Percentiles rank a stretch among this genome's conserved stretches.
phyloP scores from a whole-genome alignment of 1,140 invertebrate genomes.

The Microplitis demolitor region DNA sequence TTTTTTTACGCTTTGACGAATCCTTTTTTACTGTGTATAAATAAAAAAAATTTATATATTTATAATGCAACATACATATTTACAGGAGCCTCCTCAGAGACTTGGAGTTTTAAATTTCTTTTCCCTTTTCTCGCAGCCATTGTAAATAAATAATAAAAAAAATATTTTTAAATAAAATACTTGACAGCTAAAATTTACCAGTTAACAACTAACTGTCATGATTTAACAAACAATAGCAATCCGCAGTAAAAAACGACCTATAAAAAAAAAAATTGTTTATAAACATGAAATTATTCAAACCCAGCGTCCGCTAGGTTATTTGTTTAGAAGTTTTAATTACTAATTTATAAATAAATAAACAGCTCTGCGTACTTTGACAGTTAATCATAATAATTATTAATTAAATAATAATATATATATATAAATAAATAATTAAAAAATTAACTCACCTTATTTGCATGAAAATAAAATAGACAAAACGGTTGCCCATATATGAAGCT shows the following conservation, averaged over 20 bases:
- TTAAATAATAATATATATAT: slow-evolving; percentile 7
- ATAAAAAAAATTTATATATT: slow-evolving; percentile 13
- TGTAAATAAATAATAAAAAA: slow-evolving; percentile 4
- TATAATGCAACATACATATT: slow-evolving; percentile 52
- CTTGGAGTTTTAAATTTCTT: slow-evolving; percentile 57
- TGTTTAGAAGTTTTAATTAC: not conserved
- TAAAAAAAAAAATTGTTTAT: slow-evolving; percentile 13
- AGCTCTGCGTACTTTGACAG: not conserved
- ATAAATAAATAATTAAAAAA: slow-evolving; percentile 26
- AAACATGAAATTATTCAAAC: not conserved
- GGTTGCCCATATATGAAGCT: slow-evolving; percentile 56
- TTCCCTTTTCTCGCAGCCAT: slow-evolving; percentile 49
- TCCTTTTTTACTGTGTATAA: no score
- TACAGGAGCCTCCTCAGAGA: slow-evolving; percentile 54
- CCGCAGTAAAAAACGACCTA: not conserved
- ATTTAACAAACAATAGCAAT: not conserved
- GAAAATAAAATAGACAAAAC: slow-evolving; percentile 38
- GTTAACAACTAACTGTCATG: slow-evolving; percentile 22
- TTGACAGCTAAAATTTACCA: not conserved
- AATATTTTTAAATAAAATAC: not conserved
- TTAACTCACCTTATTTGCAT: slow-evolving; percentile 31
- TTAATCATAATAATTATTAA: not conserved
- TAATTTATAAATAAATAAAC: slow-evolving; percentile 15
- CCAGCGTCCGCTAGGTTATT: slow-evolving; percentile 14
- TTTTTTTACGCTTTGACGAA: no score